A percentile compares a stretch with the other conserved stretches of the same genome.
These are phyloP conservation scores for Melitaea cinxia DNA, from an alignment of 1,140 invertebrate species.

Conservation along the genomic window DNA sequence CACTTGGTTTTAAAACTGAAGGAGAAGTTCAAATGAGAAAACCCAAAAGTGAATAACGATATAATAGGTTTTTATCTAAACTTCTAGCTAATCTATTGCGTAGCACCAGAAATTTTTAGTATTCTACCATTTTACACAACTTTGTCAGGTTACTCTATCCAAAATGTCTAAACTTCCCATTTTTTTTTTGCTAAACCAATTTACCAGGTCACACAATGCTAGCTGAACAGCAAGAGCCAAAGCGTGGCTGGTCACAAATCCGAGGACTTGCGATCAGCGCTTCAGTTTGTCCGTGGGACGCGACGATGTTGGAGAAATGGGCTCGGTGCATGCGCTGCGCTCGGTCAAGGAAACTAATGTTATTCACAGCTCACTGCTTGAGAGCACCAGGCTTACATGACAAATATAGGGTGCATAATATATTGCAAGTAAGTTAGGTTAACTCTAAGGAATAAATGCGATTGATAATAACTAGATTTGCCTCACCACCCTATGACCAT, in stretches of 20 bases:
- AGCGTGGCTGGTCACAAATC: slow-evolving; percentile 53
- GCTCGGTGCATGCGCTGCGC: slow-evolving; percentile 56
- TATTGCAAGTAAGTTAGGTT: slow-evolving; percentile 54
- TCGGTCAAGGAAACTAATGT: slow-evolving; percentile 50
- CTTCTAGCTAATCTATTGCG: no score
- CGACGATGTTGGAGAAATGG: slow-evolving; percentile 60
- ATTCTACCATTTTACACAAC: no score
- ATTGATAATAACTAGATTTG: no score
- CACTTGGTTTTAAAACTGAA: no score
- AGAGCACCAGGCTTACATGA: slow-evolving; percentile 63
- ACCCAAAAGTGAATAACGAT: no score
- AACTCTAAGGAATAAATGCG: not conserved
- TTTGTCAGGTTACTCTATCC: no score
- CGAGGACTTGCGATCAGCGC: slow-evolving; percentile 60
- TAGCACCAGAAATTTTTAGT: no score
- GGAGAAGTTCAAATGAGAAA: no score
- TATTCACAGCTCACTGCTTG: slow-evolving; percentile 65
- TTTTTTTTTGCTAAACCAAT: not conserved
- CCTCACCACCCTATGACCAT: no score
- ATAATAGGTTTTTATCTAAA: no score
- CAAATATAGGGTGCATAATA: slow-evolving; percentile 66
- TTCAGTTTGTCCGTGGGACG: slow-evolving; percentile 65
- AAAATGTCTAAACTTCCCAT: not conserved
- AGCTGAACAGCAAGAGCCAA: slow-evolving; percentile 60
- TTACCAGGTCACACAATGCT: slow-evolving; percentile 69